Conservation (phyloP, 2,888 invertebrate species). For the Stenodera caucasica region DNA sequence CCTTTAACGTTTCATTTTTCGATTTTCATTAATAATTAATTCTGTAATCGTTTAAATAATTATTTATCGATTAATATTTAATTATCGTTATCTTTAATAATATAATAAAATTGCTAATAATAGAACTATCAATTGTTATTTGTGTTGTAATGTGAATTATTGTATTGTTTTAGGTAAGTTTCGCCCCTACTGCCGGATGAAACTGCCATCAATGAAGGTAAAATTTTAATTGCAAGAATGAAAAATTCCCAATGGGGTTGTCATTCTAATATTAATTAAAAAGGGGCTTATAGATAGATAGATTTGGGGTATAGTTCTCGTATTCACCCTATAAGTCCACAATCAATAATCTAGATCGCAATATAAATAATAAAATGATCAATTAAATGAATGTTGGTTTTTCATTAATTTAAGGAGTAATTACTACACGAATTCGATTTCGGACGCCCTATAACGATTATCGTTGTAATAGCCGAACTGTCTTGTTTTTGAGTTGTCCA, state of each 20-base stretch:
- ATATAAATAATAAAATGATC: conserved; percentile 25
- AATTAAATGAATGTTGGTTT: conserved; percentile 20
- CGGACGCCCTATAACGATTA: too few relatives aligned
- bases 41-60: conserved; percentile 23
- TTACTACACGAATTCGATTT: too few relatives aligned
- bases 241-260: background rate
- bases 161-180: conserved; percentile 29
- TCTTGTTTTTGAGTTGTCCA: too few relatives aligned
- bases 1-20: conserved; percentile 7
- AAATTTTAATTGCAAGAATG: conserved; percentile 13
- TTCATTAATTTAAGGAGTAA: too few relatives aligned
- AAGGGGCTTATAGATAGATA: background rate
- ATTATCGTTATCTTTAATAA: background rate
- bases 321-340: conserved; percentile 19
- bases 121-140: too few relatives aligned
- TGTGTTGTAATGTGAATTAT: conserved; percentile 9
- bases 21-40: conserved; percentile 28
- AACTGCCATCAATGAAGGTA: conserved; percentile 30
- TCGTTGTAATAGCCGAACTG: too few relatives aligned
- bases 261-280: background rate
- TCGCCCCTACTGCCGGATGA: conserved; percentile 26
- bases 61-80: background rate
- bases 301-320: background rate
- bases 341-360: too few relatives aligned
- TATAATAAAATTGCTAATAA: too few relatives aligned